Conservation (phyloP, 2,113 vertebrate species). For the Stegastes partitus region DNA sequence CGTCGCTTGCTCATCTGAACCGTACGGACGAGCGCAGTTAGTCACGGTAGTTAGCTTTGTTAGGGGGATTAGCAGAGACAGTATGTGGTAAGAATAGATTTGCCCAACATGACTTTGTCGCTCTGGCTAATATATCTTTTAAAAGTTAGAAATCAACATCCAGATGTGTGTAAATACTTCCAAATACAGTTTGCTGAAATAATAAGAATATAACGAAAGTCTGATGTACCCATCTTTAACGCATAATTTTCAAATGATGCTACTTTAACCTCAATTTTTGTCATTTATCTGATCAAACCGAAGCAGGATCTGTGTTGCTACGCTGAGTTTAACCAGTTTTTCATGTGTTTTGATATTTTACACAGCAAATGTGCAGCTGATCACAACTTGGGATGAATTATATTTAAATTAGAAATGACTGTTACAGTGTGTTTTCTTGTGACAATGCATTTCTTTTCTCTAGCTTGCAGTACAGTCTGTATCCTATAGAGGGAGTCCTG, state of each 20-base stretch:
- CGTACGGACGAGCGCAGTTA: not conserved
- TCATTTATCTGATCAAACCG: not conserved
- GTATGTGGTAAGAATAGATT: not conserved
- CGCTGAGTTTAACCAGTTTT: not conserved
- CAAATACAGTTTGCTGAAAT: constrained; percentile 3
- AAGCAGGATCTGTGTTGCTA: not conserved
- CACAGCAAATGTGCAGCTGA: not conserved
- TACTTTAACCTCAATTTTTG: no score
- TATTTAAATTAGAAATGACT: no score
- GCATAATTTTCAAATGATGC: no score
- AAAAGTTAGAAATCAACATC: not conserved
- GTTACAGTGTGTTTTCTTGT: not conserved
- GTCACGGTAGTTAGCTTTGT: not conserved
- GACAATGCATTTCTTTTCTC: not conserved
- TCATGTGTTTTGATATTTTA: not conserved
- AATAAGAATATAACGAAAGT: not conserved
- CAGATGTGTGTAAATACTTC: not conserved
- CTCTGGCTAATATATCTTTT: not conserved
- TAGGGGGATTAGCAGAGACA: not conserved
- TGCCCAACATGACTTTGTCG: not conserved
- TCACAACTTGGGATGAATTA: no score
- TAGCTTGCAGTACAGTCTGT: constrained; percentile 18
- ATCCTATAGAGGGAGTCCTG: constrained; percentile 75
- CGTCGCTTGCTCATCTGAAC: constrained; percentile 57
- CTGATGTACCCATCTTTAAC: not conserved